Percentiles rank a stretch among this genome's conserved stretches.
Conservation (phyloP, 2,113 vertebrate species). For the Zosterops pallidus region DNA sequence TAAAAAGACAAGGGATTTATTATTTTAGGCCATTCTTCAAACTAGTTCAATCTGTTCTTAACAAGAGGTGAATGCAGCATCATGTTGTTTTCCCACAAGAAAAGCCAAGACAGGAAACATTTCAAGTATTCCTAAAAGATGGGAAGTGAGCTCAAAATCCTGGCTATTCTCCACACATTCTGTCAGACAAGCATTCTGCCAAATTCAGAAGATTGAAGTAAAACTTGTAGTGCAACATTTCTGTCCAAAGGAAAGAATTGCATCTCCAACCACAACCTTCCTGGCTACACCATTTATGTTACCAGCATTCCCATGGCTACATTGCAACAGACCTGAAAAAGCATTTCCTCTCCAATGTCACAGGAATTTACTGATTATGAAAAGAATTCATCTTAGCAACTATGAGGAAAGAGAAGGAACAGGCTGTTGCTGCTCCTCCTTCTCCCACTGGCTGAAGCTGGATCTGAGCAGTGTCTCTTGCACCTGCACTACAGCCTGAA, state of each 20-base stretch:
- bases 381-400: neutral
- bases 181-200: neutral
- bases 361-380: neutral
- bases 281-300: neutral
- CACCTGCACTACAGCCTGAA: neutral
- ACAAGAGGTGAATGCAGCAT: neutral
- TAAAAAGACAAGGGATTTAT: neutral
- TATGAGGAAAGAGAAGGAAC: neutral
- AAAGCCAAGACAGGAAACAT: accelerated
- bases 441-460: neutral
- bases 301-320: neutral
- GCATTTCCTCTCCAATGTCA: neutral
- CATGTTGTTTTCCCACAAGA: neutral
- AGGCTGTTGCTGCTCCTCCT: neutral
- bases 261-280: neutral
- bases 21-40: neutral
- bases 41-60: neutral
- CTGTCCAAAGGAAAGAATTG: neutral
- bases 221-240: neutral
- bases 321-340: neutral
- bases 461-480: neutral
- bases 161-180: neutral
- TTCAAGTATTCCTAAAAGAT: neutral
- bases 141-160: neutral
- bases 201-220: neutral